Conservation (phyloP, 2,797 vertebrate species). For the Acrossocheilus wenchowensis region DNA sequence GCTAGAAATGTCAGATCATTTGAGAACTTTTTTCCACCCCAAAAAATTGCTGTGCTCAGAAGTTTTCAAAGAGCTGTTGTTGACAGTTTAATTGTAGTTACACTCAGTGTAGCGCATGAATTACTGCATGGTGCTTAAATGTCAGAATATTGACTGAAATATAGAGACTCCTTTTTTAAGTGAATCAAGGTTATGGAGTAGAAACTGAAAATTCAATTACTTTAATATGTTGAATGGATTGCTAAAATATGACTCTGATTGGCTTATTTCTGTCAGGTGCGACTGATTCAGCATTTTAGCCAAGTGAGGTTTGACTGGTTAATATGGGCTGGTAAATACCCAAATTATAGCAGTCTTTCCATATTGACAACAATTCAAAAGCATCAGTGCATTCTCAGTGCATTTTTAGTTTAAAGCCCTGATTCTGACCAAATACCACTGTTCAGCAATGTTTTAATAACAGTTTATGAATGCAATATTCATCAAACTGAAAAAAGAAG, state of each 20-base stretch:
- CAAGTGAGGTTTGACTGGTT: background rate
- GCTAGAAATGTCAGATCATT: conserved; percentile 30
- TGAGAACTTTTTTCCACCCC: background rate
- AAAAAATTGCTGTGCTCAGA: conserved; percentile 39
- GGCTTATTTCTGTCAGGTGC: background rate
- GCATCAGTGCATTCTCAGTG: background rate
- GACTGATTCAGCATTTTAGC: conserved; percentile 4
- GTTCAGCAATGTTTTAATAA: background rate
- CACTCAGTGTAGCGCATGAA: conserved; percentile 44
- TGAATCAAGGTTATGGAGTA: conserved; percentile 51
- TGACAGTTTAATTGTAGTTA: conserved; percentile 54
- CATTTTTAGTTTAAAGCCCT: background rate
- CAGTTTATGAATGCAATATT: background rate
- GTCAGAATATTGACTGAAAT: conserved; percentile 60
- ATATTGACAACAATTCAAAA: background rate
- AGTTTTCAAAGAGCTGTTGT: conserved; percentile 46
- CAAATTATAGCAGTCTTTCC: background rate
- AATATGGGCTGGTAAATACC: background rate
- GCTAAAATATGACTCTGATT: background rate
- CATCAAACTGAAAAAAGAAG: background rate
- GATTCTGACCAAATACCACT: background rate
- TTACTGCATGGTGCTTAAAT: conserved; percentile 58
- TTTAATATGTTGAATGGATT: conserved; percentile 53
- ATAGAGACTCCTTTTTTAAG: conserved; percentile 44
- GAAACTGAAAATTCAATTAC: conserved; percentile 57